These are phyloP conservation scores for Lycocorax pyrrhopterus DNA, from an alignment of 2,113 vertebrate genomes.

Conservation along the genomic window DNA sequence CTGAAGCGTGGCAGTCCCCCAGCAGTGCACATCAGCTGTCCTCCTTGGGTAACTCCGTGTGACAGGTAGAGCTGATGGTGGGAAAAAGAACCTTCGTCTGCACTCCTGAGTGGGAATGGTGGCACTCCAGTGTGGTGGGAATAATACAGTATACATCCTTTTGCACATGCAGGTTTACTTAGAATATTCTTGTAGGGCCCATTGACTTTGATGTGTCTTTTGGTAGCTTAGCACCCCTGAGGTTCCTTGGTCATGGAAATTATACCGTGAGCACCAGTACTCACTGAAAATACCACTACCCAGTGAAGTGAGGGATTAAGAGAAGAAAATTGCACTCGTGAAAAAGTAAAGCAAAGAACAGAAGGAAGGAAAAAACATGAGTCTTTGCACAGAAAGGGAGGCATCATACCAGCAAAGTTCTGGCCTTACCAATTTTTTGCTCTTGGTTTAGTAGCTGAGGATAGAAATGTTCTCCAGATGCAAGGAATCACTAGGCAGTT, in stretches of 20 bases:
- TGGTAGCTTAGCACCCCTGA: background rate
- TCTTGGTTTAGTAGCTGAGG: background rate
- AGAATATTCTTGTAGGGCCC: background rate
- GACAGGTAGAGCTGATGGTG: background rate
- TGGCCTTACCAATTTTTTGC: background rate
- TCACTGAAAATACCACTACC: background rate
- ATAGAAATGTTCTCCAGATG: background rate
- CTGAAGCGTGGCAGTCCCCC: background rate
- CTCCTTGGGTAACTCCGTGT: background rate
- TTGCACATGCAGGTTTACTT: background rate
- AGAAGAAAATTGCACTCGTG: background rate
- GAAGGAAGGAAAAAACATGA: background rate
- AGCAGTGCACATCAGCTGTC: background rate
- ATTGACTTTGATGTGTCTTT: background rate
- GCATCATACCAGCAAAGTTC: background rate
- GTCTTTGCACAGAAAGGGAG: background rate
- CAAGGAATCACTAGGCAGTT: background rate
- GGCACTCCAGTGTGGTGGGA: background rate
- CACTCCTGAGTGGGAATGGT: background rate
- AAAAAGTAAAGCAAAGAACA: background rate
- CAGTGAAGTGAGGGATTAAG: background rate
- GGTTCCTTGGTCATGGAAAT: background rate
- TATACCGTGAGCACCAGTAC: background rate
- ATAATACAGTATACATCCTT: background rate
- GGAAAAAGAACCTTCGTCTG: background rate